A percentile compares a stretch with the other conserved stretches of the same genome.
Conservation (phyloP, 2,888 invertebrate genomes). For the Sarcophaga carnaria region DNA sequence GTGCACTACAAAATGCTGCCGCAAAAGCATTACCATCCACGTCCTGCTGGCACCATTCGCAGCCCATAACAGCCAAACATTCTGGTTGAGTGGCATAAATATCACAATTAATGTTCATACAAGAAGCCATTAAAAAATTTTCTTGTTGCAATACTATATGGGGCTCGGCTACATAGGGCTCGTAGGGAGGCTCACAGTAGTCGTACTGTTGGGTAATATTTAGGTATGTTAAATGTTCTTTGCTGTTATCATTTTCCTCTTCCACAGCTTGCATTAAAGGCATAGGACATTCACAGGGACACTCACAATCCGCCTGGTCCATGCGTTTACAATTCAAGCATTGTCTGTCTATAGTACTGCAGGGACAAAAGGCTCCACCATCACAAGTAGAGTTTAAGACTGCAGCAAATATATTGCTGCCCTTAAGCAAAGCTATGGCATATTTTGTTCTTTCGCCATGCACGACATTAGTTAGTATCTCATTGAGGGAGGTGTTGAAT, state of each 20-base stretch:
- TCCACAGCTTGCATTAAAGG: conserved; percentile 68
- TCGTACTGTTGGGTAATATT: conserved; percentile 77
- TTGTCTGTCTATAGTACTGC: conserved; percentile 92
- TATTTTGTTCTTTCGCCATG: conserved; percentile 95
- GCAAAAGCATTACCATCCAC: conserved; percentile 87
- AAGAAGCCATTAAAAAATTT: conserved; percentile 85
- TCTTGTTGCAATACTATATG: conserved; percentile 78
- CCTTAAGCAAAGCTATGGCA: conserved; percentile 89
- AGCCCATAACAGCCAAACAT: conserved; percentile 90
- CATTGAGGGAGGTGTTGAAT: conserved; percentile 90
- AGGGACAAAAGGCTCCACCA: conserved; percentile 93
- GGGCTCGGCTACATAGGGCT: conserved; percentile 75
- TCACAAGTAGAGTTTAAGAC: conserved; percentile 94
- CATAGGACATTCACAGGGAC: conserved; percentile 94
- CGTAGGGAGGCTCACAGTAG: conserved; percentile 79
- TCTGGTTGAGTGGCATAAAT: conserved; percentile 85
- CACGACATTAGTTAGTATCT: conserved; percentile 90
- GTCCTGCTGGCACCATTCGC: conserved; percentile 95
- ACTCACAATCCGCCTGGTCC: conserved; percentile 97
- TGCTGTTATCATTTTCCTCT: conserved; percentile 66
- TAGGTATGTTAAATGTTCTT: conserved; percentile 55
- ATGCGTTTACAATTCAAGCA: conserved; percentile 96
- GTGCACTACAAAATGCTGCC: conserved; percentile 90
- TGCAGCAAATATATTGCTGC: conserved; percentile 94
- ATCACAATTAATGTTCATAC: conserved; percentile 88